A percentile compares a stretch with the other conserved stretches of the same genome.
These are phyloP conservation scores for Bradysia coprophila DNA, from an alignment of 1,140 invertebrate genomes.

Conservation along the genomic window DNA sequence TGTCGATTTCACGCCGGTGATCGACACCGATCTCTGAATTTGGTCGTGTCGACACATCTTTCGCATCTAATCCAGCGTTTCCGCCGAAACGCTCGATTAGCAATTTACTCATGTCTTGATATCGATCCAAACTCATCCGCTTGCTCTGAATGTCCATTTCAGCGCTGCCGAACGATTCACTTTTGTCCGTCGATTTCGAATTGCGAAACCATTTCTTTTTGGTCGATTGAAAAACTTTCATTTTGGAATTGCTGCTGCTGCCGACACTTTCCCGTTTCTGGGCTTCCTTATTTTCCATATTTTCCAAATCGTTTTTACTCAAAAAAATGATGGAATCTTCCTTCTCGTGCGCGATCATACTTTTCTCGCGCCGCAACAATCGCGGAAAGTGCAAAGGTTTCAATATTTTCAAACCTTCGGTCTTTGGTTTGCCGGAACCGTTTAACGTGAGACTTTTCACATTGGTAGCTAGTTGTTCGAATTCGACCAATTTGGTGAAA, in stretches of 20 bases:
- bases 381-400: conserved; percentile 29
- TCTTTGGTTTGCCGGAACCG: conserved; percentile 26
- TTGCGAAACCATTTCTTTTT: conserved; percentile 38
- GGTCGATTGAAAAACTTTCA: conserved; percentile 34
- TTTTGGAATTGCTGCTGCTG: conserved; percentile 15
- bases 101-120: conserved; percentile 38
- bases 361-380: conserved; percentile 30
- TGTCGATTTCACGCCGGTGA: not conserved
- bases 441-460: conserved; percentile 26
- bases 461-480: conserved; percentile 17
- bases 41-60: not conserved
- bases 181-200: conserved; percentile 25
- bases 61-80: conserved; percentile 2
- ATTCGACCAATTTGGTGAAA: conserved; percentile 18
- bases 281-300: conserved; percentile 25
- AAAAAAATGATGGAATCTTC: conserved; percentile 40
- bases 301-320: conserved; percentile 37
- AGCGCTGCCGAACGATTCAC: conserved; percentile 20
- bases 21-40: not conserved
- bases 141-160: conserved; percentile 20
- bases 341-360: conserved; percentile 32
- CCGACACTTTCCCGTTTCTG: conserved; percentile 12
- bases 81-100: conserved; percentile 34
- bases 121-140: conserved; percentile 31
- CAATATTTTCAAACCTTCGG: conserved; percentile 29